Evolutionary conservation across 2,797 vertebrate species (phyloP).

Genomic region (Sphaeramia orbicularis): DNA sequence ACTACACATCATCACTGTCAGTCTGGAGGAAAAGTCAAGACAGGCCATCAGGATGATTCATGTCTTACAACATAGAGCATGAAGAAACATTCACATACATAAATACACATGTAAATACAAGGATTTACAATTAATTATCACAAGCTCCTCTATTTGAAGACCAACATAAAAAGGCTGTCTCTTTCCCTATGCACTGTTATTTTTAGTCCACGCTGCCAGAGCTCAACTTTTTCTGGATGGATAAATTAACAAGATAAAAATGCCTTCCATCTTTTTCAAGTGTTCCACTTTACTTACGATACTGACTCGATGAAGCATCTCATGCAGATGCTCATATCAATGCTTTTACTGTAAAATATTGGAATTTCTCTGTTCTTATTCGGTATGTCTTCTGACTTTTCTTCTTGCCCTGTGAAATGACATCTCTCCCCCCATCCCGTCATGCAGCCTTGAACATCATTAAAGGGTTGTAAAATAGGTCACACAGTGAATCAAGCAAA

Average conservation of each 20-base stretch:
- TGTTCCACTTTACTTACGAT: neutral
- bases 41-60: constrained; percentile 47
- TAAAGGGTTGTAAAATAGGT: constrained; percentile 14
- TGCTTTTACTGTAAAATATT: neutral
- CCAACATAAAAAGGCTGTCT: neutral
- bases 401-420: neutral
- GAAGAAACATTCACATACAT: constrained; percentile 1
- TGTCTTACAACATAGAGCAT: constrained; percentile 22
- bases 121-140: constrained; percentile 10
- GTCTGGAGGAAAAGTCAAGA: constrained; percentile 18
- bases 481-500: constrained; percentile 15
- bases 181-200: neutral
- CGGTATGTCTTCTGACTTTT: constrained; percentile 2
- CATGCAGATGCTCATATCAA: neutral
- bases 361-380: constrained; percentile 4
- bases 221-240: neutral
- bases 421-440: neutral
- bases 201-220: constrained; percentile 4
- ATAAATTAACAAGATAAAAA: constrained; percentile 8
- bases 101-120: neutral
- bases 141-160: neutral
- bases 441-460: constrained; percentile 26
- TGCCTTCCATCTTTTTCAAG: neutral
- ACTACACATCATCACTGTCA: constrained; percentile 15
- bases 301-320: neutral